These are phyloP conservation scores for Cladopsammia gracilis DNA, from an alignment of 64 coral and sea anemone species.

Conservation along the genomic window DNA sequence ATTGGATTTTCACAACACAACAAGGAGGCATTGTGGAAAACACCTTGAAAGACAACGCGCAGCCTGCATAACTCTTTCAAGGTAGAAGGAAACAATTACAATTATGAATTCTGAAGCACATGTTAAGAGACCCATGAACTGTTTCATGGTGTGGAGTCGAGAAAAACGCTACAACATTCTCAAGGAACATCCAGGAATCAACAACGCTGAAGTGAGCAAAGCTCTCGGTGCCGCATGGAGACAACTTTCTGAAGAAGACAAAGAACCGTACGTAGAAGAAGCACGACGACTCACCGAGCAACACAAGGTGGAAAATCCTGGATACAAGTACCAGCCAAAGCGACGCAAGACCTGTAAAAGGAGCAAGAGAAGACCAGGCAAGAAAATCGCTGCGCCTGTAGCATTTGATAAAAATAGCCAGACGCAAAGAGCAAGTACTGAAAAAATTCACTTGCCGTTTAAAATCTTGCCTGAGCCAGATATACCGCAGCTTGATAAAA, in stretches of 20 bases:
- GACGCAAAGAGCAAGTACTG: not conserved
- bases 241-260: conserved; percentile 77
- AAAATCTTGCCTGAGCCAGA: not conserved
- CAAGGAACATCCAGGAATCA: conserved; percentile 86
- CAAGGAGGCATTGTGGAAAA: conserved; percentile 1
- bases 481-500: not conserved
- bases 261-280: conserved; percentile 88
- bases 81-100: not conserved
- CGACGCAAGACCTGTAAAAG: conserved; percentile 34
- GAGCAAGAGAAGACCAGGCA: conserved; percentile 20
- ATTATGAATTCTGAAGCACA: conserved; percentile 40
- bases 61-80: not conserved
- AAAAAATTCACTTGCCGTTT: conserved; percentile 20
- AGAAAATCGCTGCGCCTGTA: not conserved
- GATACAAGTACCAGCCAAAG: conserved; percentile 90
- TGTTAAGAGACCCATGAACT: conserved; percentile 92
- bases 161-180: conserved; percentile 90
- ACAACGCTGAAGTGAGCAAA: conserved; percentile 90
- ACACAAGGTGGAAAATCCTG: conserved; percentile 82
- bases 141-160: conserved; percentile 97
- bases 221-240: conserved; percentile 84
- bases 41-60: not conserved
- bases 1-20: not conserved
- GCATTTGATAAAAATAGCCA: not conserved
- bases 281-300: conserved; percentile 69